A percentile compares a stretch with the other conserved stretches of the same genome.
Evolutionary conservation across 2,888 invertebrate species (phyloP).

Genomic region (Nymphalis urticae): DNA sequence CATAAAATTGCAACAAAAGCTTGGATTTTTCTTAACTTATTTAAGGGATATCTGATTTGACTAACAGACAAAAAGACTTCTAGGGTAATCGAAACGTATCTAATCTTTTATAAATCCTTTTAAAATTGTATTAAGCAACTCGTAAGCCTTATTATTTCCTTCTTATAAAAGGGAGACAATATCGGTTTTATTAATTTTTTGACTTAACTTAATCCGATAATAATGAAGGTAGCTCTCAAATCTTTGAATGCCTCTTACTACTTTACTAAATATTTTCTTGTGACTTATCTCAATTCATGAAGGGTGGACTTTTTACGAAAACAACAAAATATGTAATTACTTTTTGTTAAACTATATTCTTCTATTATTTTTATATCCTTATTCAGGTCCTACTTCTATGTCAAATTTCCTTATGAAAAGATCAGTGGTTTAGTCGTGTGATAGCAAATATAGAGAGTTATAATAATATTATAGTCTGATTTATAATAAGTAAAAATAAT

Average conservation of each 20-base stretch:
- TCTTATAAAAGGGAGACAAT: background rate
- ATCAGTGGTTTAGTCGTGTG: no score
- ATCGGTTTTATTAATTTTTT: constrained; percentile 1
- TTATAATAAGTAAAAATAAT: background rate
- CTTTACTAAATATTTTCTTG: background rate
- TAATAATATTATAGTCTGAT: no score
- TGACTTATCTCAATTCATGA: background rate
- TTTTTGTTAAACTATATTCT: no score
- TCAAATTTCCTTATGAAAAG: no score
- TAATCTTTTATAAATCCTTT: background rate
- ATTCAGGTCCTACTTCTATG: no score
- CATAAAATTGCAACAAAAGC: no score
- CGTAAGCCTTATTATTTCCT: background rate
- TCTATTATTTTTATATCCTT: no score
- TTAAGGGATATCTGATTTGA: background rate
- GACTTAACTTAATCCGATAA: background rate
- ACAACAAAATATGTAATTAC: no score
- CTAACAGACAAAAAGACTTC: no score
- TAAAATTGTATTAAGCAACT: background rate
- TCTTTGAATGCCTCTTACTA: background rate
- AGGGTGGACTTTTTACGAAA: no score
- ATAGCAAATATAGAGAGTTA: no score
- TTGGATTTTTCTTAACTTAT: background rate
- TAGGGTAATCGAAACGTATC: background rate
- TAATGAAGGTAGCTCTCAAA: background rate